Evolutionary conservation across 2,113 vertebrate species (phyloP), one percentile per base, ranked within the genome.

Genomic region (Chaetodon trifascialis): DNA sequence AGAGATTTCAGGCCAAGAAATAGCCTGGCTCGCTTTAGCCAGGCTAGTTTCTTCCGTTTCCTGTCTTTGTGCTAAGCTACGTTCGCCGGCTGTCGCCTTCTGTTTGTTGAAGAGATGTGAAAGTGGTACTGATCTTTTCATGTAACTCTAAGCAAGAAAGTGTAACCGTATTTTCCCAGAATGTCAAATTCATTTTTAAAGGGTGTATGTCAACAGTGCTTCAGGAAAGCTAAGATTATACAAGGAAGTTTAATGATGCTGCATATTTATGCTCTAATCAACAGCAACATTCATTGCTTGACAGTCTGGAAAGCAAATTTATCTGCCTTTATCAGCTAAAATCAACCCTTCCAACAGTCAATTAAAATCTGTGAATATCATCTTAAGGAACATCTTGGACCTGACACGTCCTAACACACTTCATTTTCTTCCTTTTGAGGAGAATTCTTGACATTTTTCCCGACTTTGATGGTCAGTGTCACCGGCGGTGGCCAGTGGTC

Each of bases 371-470:
- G 5, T 36, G 30, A 60, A 40, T 23, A 40, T 42, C 40, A 36
- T 21, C 56, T 51, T 30, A 51, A 38, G 23, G 63, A 2, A 40
- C 6, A 38, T 23, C 16, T 72, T 47, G 34, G 21, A 70, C 0
- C 23, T 15, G 46, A 73, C 6, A 76, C 72, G 49, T 59, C 21
- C 16, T 23, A 23, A 70, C 51, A 59, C n/a, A 7, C 14, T 71
- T 69, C 14, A 30, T 30, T 34, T 63, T 60, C 11, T 68, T 30
- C 82, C 69, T 73, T 69, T 21, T 69, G 65, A 77, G 64, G 59
- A 55, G 44, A 64, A 93, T 93, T 91, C 83, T 75, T 88, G 25
- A 72, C 79, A 90, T 93, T 89, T 77, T 89, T 87, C 10, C 72
- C 63, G 84, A 47, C 47, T 60, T 73, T 8, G 70, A 55, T 71